Evolutionary conservation across 2,797 vertebrate genomes (phyloP).

Genomic region (Betta splendens): DNA sequence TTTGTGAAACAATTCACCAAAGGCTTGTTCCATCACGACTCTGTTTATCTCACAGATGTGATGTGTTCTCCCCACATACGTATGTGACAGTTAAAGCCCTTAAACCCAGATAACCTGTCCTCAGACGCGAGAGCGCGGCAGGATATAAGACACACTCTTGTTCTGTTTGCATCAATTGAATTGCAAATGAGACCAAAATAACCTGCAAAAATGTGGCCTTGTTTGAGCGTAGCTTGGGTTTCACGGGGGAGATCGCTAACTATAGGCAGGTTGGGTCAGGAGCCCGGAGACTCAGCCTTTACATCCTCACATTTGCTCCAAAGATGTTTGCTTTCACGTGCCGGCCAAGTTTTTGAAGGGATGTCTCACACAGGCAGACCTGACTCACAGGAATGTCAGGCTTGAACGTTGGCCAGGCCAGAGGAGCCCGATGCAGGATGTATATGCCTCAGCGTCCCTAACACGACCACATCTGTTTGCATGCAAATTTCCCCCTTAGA

Average conservation of each 20-base stretch:
- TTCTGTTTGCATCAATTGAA: constrained; percentile 71
- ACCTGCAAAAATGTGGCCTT: constrained; percentile 73
- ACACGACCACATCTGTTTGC: constrained; percentile 55
- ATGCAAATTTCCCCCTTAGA: constrained; percentile 63
- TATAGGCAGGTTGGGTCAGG: constrained; percentile 67
- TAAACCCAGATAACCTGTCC: constrained; percentile 67
- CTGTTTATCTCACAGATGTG: constrained; percentile 64
- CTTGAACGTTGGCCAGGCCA: constrained; percentile 50
- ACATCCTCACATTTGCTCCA: constrained; percentile 49
- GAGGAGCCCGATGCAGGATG: constrained; percentile 42
- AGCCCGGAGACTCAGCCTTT: constrained; percentile 39
- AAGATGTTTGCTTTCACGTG: constrained; percentile 57
- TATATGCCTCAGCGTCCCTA: constrained; percentile 11
- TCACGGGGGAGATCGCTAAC: constrained; percentile 68
- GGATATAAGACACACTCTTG: constrained; percentile 64
- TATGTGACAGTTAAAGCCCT: constrained; percentile 61
- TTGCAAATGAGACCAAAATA: constrained; percentile 79
- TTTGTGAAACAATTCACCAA: constrained; percentile 56
- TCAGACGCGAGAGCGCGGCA: constrained; percentile 29
- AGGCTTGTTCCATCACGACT: constrained; percentile 58
- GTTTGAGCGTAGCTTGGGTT: constrained; percentile 65
- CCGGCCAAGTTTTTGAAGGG: constrained; percentile 39
- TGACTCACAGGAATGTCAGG: constrained; percentile 70
- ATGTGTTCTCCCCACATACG: constrained; percentile 59
- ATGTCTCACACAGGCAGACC: constrained; percentile 57